Base-by-base conservation (phyloP, 2,888 invertebrate species). In the Hydrotaea cyrtoneurina region DNA sequence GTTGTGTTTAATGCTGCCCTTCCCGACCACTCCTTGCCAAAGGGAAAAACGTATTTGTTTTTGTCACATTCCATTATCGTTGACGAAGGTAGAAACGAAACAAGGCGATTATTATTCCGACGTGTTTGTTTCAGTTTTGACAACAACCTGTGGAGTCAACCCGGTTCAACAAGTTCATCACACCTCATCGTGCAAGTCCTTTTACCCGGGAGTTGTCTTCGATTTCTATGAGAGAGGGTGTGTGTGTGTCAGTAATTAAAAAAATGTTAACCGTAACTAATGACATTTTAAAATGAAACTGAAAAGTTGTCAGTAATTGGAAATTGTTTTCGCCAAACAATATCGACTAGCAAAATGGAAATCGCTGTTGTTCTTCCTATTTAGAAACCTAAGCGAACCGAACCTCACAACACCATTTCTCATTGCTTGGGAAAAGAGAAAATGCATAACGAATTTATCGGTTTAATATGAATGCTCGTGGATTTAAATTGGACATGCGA, bases 61-160 rank as follows among this genome's bases (percentile, higher is more conserved):
- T 46, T 69, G 69, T 69, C 46, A 69, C 21, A 69, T 46, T 66
- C 19, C 39, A 36, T 64, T 64, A 64, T 39, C 36, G 36, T 64
- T 64, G 64, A 64, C 36, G 17, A 36, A 36, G 64, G 64, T 64
- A n/a, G n/a, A n/a, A n/a, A n/a, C n/a, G 10, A 10, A 15, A 36
- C 19, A 21, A 53, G 19, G 55, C 55, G 55, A 55, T 23, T 55
- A 11, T 8, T 11, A 21, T 55, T 55, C 2, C 23, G 7, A 19
- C 21, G n/a, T 55, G 55, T 21, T 19, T 39, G 21, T 69, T 15
- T 69, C 39, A 46, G 23, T 21, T 23, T 21, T 15, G 15, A 36
- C n/a, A 39, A 19, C 36, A 69, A 69, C 69, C 11, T 71, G 31
- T 78, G 15, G 23, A 46, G 46, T n/a, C n/a, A n/a, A n/a, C n/a